Evolutionary conservation across 2,888 invertebrate genomes (phyloP).

Genomic region (Diaprepes abbreviatus): DNA sequence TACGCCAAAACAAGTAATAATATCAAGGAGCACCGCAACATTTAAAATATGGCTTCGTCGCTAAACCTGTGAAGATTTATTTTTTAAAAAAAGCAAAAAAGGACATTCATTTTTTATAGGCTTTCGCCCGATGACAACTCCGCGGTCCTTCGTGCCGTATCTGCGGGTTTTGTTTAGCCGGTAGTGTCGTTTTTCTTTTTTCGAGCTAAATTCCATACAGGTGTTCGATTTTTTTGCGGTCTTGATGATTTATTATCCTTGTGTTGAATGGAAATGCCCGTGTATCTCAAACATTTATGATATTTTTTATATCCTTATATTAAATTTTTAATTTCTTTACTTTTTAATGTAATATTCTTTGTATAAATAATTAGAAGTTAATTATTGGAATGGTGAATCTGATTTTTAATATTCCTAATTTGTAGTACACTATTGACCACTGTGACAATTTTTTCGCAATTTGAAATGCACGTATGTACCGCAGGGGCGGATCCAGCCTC

Average conservation of each 20-base stretch:
- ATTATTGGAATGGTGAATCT: no score
- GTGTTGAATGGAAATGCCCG: not conserved
- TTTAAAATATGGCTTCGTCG: conserved; percentile 15
- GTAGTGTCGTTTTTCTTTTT: conserved; percentile 26
- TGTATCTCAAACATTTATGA: no score
- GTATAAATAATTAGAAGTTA: no score
- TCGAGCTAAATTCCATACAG: conserved; percentile 31
- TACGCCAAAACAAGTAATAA: conserved; percentile 8
- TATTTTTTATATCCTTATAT: not conserved
- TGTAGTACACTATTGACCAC: no score
- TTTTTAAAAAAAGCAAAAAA: conserved; percentile 25
- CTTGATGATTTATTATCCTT: conserved; percentile 4
- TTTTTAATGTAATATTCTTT: no score
- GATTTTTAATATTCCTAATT: no score
- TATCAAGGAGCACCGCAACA: not conserved
- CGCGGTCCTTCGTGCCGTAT: conserved; percentile 20
- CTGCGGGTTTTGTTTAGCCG: conserved; percentile 33
- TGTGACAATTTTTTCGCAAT: no score
- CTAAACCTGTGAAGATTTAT: conserved; percentile 22
- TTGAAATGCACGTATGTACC: no score
- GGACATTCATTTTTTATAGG: conserved; percentile 33
- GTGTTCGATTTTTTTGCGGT: conserved; percentile 31
- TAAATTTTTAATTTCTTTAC: not conserved
- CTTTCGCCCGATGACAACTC: conserved; percentile 37
- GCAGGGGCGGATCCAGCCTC: no score